Evolutionary conservation across 2,888 invertebrate species (phyloP).

Genomic region (Cheilosia impressa): DNA sequence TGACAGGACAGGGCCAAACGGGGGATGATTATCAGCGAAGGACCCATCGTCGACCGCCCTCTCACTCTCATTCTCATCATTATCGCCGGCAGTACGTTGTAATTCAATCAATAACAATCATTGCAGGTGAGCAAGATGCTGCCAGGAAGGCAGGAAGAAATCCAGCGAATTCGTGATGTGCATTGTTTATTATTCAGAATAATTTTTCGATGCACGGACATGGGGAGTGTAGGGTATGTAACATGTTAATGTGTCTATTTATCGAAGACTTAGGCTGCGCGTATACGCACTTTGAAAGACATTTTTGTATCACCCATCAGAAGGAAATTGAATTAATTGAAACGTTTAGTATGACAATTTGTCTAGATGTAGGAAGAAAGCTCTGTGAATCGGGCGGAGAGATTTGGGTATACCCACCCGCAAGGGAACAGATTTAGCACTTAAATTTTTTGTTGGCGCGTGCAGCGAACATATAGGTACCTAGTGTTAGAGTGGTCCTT

Average conservation of each 20-base stretch:
- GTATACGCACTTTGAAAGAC: constrained; percentile 19
- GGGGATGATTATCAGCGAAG: constrained; percentile 54
- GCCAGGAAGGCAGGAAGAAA: constrained; percentile 16
- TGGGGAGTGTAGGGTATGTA: neutral
- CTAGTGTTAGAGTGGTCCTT: too few species aligned
- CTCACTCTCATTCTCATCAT: constrained; percentile 39
- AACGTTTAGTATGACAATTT: constrained; percentile 51
- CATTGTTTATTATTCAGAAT: constrained; percentile 65
- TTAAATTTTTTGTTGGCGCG: too few species aligned
- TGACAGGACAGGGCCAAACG: constrained; percentile 21
- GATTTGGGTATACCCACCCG: neutral
- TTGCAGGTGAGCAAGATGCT: constrained; percentile 52
- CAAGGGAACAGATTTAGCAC: too few species aligned
- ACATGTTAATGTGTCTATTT: constrained; percentile 63
- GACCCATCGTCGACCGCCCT: constrained; percentile 20
- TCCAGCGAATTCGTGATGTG: constrained; percentile 64
- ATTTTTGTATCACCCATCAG: neutral
- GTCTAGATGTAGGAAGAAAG: constrained; percentile 24
- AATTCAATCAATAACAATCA: constrained; percentile 75
- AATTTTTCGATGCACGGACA: constrained; percentile 31
- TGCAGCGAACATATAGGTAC: too few species aligned
- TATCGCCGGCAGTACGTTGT: constrained; percentile 36
- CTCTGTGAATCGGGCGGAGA: neutral
- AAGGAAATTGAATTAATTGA: constrained; percentile 48
- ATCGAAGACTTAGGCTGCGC: constrained; percentile 40